Percentiles rank a stretch among this genome's conserved stretches.
Evolutionary conservation across 2,888 invertebrate species (phyloP).

Genomic region (Himalopsyche anomala): DNA sequence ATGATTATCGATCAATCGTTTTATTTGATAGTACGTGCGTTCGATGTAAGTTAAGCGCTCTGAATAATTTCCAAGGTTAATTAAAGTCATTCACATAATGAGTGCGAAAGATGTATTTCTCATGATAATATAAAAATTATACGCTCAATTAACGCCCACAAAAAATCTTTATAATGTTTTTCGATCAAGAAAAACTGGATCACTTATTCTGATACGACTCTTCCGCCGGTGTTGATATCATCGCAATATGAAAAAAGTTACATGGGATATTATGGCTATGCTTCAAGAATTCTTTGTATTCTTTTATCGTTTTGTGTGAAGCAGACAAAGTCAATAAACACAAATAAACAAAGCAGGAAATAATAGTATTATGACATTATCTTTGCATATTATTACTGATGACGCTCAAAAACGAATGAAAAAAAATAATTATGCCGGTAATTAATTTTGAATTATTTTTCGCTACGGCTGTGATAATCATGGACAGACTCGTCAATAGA

Average conservation of each 20-base stretch:
- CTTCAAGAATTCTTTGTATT: not conserved
- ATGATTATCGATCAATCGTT: not conserved
- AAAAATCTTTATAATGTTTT: conserved; percentile 4
- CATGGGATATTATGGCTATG: not conserved
- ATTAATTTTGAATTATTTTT: no score
- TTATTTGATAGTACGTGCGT: not conserved
- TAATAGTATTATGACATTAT: no score
- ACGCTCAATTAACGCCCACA: conserved; percentile 13
- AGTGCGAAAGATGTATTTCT: conserved; percentile 2
- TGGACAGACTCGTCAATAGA: no score
- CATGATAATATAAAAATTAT: conserved; percentile 6
- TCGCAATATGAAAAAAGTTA: not conserved
- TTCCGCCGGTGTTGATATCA: not conserved
- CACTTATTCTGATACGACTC: not conserved
- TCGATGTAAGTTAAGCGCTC: not conserved
- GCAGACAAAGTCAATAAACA: not conserved
- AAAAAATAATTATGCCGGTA: no score
- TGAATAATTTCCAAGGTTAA: conserved; percentile 3
- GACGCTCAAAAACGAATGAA: no score
- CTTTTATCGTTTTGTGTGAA: not conserved
- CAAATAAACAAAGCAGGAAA: not conserved
- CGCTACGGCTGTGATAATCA: no score
- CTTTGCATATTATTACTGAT: no score
- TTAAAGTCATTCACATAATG: conserved; percentile 6
- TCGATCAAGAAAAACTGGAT: not conserved